Base-by-base conservation (phyloP, 2,113 vertebrate genomes). In the Ammodytes dubius region DNA sequence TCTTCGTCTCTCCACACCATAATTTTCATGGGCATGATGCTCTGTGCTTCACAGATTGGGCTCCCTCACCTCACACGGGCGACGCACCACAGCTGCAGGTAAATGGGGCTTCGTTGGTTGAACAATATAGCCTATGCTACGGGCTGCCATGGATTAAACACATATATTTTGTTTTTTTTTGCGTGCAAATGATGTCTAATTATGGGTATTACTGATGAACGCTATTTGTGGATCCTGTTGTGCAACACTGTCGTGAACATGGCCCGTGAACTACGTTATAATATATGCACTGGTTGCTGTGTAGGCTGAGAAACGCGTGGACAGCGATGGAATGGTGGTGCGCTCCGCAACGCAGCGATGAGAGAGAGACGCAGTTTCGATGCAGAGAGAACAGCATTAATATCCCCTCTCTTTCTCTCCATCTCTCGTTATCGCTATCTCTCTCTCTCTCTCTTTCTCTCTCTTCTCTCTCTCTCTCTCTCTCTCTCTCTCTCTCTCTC, bases 261-360 rank as follows among this genome's bases (percentile, higher is more conserved):
- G 85, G 74, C 71, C 68, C 45, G 81, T 77, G 77, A 13, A 69
- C 74, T 49, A 45, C 42, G 72, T 56, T 70, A 11, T 86, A 85
- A 87, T 88, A 78, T 76, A 60, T 84, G 92, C 89, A 70, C 90
- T 75, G 93, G 83, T 42, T 79, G 81, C 78, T 88, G 93, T 93
- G 93, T 91, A 90, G 93, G 91, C 84, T 89, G 91, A 86, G 79
- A 83, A 89, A 83, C 91, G 92, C 90, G 93, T 91, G 91, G 89
- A 93, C 85, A 79, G 86, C 87, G 82, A 37, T 63, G 91, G 91
- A 90, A 92, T 92, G 90, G 79, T 87, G 89, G 87, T 87, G 91
- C 68, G 92, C 92, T 82, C 85, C 78, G 90, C 91, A 83, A 77
- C 91, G 91, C 87, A 87, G 82, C 85, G 87, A 81, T 49, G 74